Percentiles rank a stretch among this genome's conserved stretches.
These are phyloP conservation scores for Otolemur crassicaudatus DNA, from an alignment of 2,797 vertebrate species.

Conservation along the genomic window DNA sequence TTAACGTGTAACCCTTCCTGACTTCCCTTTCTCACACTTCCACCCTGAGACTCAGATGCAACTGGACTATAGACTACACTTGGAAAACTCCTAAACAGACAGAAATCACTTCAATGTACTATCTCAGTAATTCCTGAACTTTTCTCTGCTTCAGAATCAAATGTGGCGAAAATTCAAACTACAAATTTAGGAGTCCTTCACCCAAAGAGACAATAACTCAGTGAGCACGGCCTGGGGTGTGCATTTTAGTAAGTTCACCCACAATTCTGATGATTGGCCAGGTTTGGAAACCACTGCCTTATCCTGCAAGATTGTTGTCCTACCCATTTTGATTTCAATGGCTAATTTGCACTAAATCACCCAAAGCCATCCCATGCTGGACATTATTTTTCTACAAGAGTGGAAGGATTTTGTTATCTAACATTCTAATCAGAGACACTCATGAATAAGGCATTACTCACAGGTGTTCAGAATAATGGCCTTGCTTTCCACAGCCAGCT, in stretches of 20 bases:
- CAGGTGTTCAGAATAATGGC: not conserved
- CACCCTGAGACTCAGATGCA: not conserved
- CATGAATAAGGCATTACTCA: not conserved
- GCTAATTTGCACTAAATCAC: slow-evolving; percentile 16
- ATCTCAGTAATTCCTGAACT: not conserved
- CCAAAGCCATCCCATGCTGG: not conserved
- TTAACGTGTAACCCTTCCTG: not conserved
- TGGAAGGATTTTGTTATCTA: not conserved
- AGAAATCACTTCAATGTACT: not conserved
- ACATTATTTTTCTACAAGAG: not conserved
- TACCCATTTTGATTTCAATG: slow-evolving; percentile 13
- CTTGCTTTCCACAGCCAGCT: not conserved
- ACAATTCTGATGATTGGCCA: not conserved
- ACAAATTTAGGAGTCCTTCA: not conserved
- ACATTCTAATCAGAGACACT: not conserved
- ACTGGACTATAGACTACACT: not conserved
- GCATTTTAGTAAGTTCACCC: not conserved
- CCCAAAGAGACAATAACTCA: not conserved
- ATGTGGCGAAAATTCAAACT: not conserved
- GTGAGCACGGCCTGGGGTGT: not conserved
- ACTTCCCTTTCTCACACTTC: not conserved
- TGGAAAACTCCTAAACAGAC: not conserved
- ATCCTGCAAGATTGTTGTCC: not conserved
- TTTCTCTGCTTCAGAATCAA: slow-evolving; percentile 30
- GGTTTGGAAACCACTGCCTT: not conserved